phyloP scores from a whole-genome alignment of 2,888 invertebrate species.

The Onchidella celtica region DNA sequence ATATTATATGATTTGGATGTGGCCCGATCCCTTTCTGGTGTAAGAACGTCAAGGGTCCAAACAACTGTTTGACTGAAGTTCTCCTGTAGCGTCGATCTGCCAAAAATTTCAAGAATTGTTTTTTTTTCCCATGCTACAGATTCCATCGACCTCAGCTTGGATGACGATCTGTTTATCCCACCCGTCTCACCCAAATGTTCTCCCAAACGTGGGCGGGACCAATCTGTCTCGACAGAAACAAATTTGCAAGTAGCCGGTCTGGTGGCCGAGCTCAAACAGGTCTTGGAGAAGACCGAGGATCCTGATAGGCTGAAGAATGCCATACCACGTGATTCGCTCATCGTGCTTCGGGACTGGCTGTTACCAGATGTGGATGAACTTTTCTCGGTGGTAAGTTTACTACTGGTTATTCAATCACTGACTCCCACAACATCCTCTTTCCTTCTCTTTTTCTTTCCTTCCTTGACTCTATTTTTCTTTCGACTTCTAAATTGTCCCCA shows the following conservation, averaged over 20 bases:
- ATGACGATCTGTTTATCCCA: neutral
- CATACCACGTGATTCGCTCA: neutral
- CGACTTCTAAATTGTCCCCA: too few species aligned
- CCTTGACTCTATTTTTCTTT: too few species aligned
- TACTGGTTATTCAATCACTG: neutral
- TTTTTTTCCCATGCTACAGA: too few species aligned
- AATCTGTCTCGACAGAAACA: neutral
- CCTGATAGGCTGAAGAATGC: constrained; percentile 12
- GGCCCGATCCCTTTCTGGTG: too few species aligned
- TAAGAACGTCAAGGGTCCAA: too few species aligned
- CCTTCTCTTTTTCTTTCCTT: neutral
- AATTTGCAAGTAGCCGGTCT: neutral
- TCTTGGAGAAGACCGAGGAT: neutral
- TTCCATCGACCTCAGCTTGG: neutral
- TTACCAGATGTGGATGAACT: constrained; percentile 7
- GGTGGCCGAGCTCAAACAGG: neutral
- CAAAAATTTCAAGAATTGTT: too few species aligned
- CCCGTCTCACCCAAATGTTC: neutral
- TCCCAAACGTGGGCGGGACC: neutral
- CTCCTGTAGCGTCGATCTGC: too few species aligned
- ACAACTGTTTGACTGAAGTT: too few species aligned
- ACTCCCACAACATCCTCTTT: neutral
- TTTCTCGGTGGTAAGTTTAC: constrained; percentile 3
- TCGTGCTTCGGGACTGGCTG: constrained; percentile 7
- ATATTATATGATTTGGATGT: neutral